Evolutionary conservation across 2,888 invertebrate species (phyloP).

Genomic region (Oconnorella tubifera): DNA sequence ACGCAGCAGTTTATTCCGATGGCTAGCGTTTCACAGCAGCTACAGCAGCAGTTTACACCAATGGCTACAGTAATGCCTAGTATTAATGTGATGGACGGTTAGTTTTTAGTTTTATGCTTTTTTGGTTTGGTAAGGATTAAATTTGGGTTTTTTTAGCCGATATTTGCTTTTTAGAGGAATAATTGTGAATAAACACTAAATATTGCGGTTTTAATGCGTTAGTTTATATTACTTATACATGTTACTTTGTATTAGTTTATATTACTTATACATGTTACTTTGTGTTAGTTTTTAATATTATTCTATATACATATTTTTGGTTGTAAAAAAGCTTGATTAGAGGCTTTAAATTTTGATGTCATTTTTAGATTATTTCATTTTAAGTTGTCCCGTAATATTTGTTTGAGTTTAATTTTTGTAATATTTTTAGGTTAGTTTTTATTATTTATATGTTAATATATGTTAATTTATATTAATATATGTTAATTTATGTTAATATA

Average conservation of each 20-base stretch:
- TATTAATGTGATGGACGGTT: constrained; percentile 33
- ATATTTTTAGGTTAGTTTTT: neutral
- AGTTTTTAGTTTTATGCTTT: too few relatives aligned
- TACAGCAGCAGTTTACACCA: constrained; percentile 39
- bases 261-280: too few relatives aligned
- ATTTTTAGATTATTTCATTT: neutral
- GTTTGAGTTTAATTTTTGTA: neutral
- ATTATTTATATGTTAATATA: neutral
- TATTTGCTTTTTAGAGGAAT: too few relatives aligned
- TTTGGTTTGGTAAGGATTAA: neutral
- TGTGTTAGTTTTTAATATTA: too few relatives aligned
- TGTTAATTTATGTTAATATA: neutral
- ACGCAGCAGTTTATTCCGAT: constrained; percentile 44
- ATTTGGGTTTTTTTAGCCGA: too few relatives aligned
- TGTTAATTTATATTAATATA: neutral
- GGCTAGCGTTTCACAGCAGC: constrained; percentile 41
- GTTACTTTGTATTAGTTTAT: too few relatives aligned
- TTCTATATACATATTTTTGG: too few relatives aligned
- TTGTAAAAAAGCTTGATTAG: too few relatives aligned
- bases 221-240: too few relatives aligned
- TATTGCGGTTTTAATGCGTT: too few relatives aligned
- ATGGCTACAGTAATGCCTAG: constrained; percentile 54
- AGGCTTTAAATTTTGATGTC: too few relatives aligned
- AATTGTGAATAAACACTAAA: too few relatives aligned
- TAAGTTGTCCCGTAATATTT: neutral